Percentiles rank a stretch among this genome's conserved stretches.
Conservation (phyloP, 2,888 invertebrate genomes). For the Graphium colonna region DNA sequence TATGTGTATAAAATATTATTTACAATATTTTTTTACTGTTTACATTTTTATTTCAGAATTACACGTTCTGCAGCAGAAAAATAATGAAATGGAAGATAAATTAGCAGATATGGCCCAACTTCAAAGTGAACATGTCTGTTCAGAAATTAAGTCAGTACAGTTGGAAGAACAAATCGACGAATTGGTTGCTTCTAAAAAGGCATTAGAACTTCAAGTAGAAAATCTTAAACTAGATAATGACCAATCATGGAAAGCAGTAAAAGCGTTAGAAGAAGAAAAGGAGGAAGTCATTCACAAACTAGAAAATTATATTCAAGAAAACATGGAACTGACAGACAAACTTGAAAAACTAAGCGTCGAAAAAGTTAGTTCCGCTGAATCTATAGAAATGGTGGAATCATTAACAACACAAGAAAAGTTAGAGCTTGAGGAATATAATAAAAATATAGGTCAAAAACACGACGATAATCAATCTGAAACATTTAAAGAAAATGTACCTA, state of each 20-base stretch:
- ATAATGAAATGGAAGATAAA: constrained; percentile 81
- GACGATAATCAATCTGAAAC: constrained; percentile 30
- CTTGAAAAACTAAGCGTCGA: constrained; percentile 85
- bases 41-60: constrained; percentile 63
- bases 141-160: constrained; percentile 88
- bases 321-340: constrained; percentile 86
- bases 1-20: background rate
- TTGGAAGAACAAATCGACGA: constrained; percentile 87
- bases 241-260: constrained; percentile 76
- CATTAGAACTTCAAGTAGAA: constrained; percentile 70
- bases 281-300: constrained; percentile 81
- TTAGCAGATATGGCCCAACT: constrained; percentile 81
- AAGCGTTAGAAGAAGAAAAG: constrained; percentile 80
- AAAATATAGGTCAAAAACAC: constrained; percentile 49
- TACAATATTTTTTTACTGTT: constrained; percentile 3
- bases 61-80: constrained; percentile 80
- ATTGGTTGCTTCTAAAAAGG: constrained; percentile 70
- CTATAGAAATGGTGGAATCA: constrained; percentile 87
- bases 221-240: constrained; percentile 74
- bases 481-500: constrained; percentile 35
- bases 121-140: constrained; percentile 85
- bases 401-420: constrained; percentile 85
- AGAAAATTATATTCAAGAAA: constrained; percentile 84
- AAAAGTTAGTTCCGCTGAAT: constrained; percentile 87
- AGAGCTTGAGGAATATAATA: constrained; percentile 84